A percentile compares a stretch with the other conserved stretches of the same genome.
phyloP scores from a whole-genome alignment of 2,888 invertebrate genomes.

The Agonopterix subpropinquella region DNA sequence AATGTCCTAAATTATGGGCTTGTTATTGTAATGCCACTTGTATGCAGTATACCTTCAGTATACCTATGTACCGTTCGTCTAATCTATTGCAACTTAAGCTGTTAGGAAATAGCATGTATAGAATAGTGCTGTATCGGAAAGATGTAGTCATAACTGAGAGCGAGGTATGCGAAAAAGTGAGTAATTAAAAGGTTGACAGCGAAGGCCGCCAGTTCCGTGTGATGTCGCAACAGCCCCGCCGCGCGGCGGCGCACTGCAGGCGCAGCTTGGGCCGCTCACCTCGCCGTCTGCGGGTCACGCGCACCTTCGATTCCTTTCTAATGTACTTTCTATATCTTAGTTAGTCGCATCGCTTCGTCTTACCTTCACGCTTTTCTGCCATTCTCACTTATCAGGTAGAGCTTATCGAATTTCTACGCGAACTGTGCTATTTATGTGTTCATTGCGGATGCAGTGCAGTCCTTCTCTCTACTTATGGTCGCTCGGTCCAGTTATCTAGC shows the following conservation, averaged over 20 bases:
- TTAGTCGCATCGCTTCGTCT: slow-evolving; percentile 41
- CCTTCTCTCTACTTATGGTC: slow-evolving; percentile 24
- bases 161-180: slow-evolving; percentile 41
- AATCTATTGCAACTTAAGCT: background rate
- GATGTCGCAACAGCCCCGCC: slow-evolving; percentile 47
- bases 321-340: slow-evolving; percentile 69
- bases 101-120: slow-evolving; percentile 4
- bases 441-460: slow-evolving; percentile 35
- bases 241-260: slow-evolving; percentile 27
- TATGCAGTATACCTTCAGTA: no score
- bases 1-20: slow-evolving; percentile 4
- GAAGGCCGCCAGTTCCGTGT: slow-evolving; percentile 66
- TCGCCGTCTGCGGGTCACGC: slow-evolving; percentile 58
- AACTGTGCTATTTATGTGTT: slow-evolving; percentile 24
- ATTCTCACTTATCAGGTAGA: slow-evolving; percentile 34
- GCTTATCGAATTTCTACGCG: slow-evolving; percentile 36
- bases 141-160: slow-evolving; percentile 18
- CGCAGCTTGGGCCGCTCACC: slow-evolving; percentile 51
- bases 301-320: slow-evolving; percentile 73
- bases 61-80: background rate
- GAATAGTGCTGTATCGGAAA: slow-evolving; percentile 10
- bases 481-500: slow-evolving; percentile 41
- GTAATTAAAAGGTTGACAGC: slow-evolving; percentile 67
- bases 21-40: slow-evolving; percentile 8
- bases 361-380: slow-evolving; percentile 47